Evolutionary conservation across 2,888 invertebrate species (phyloP), one percentile per base, ranked within the genome.

Genomic region (Leptinotarsa tumamoca): DNA sequence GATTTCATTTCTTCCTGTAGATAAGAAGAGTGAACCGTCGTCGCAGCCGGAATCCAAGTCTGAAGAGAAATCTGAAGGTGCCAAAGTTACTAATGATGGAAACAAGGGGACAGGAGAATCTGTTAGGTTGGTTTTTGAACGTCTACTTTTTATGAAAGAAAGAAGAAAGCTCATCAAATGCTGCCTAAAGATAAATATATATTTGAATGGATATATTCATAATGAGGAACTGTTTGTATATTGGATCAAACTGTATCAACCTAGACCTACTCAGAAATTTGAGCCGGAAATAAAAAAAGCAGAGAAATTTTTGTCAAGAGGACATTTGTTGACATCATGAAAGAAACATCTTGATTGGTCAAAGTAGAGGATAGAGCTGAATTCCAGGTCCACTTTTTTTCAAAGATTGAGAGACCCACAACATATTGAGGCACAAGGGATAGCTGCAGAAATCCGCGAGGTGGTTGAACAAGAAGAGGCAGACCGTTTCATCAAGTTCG

Each of bases 1-100:
- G 84, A 83, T 85, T 85, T 84, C 82, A 80, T 83, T 85, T 84
- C 79, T 83, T 84, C 83, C 84, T 84, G 78, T 85, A 85, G 85
- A 85, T 83, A 84, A 83, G 80, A 82, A 75, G 76, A 81, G 79
- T 78, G 80, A 80, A 79, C 78, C 80, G 67, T 73, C 82, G 67
- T 72, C 77, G 73, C 70, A 70, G 70, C 58, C 15, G 17, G 70
- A 56, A 70, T 56, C 69, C 70, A 58, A 70, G 74, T 66, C 80
- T 66, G 75, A 76, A 67, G 78, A 74, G 73, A 58, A 70, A 76
- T 66, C 80, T 66, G 75, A 76, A 67, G 78, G 75, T 74, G 61
- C 78, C 75, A 78, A 78, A 77, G 80, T 79, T 67, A 73, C 75
- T 58, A 78, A 79, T 56, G 74, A 63, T 68, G 76, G 68, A 72